Evolutionary conservation across 2,888 invertebrate species (phyloP).

Genomic region (Drosophila diplacantha): DNA sequence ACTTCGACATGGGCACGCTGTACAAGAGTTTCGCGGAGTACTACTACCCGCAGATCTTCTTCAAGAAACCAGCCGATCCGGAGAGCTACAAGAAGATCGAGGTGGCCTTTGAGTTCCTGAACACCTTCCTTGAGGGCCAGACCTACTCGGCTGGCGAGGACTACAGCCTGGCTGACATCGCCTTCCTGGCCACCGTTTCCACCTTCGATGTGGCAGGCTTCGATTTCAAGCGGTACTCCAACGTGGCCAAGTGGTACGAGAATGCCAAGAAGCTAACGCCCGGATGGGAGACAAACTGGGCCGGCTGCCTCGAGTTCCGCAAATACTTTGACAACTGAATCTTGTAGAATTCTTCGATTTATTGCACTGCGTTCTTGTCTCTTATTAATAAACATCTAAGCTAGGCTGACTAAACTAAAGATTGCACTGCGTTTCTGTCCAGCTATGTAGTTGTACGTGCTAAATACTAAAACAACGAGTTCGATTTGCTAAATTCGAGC

Average conservation of each 20-base stretch:
- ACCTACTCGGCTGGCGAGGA: slow-evolving; percentile 84
- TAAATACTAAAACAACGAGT: slow-evolving; percentile 61
- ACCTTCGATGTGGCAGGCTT: slow-evolving; percentile 83
- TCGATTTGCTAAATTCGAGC: slow-evolving; percentile 74
- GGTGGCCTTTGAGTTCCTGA: slow-evolving; percentile 83
- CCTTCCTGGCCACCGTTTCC: slow-evolving; percentile 83
- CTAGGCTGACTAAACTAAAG: slow-evolving; percentile 36
- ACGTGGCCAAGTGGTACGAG: slow-evolving; percentile 82
- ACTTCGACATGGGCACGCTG: slow-evolving; percentile 87
- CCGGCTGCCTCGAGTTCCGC: slow-evolving; percentile 80
- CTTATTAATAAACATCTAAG: slow-evolving; percentile 43
- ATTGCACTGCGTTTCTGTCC: slow-evolving; percentile 54
- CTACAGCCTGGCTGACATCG: slow-evolving; percentile 87
- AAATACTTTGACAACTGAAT: slow-evolving; percentile 61
- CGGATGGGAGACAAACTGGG: slow-evolving; percentile 81
- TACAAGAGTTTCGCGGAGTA: slow-evolving; percentile 84
- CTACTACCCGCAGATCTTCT: slow-evolving; percentile 83
- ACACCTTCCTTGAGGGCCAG: slow-evolving; percentile 83
- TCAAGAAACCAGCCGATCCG: slow-evolving; percentile 81
- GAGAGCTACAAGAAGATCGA: slow-evolving; percentile 83
- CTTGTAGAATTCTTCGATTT: slow-evolving; percentile 44
- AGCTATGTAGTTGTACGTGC: neutral
- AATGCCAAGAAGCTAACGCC: slow-evolving; percentile 80
- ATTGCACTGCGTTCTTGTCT: slow-evolving; percentile 58
- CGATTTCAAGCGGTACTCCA: slow-evolving; percentile 83